Conservation (phyloP, 2,888 invertebrate species). For the Geophilus truncorum region DNA sequence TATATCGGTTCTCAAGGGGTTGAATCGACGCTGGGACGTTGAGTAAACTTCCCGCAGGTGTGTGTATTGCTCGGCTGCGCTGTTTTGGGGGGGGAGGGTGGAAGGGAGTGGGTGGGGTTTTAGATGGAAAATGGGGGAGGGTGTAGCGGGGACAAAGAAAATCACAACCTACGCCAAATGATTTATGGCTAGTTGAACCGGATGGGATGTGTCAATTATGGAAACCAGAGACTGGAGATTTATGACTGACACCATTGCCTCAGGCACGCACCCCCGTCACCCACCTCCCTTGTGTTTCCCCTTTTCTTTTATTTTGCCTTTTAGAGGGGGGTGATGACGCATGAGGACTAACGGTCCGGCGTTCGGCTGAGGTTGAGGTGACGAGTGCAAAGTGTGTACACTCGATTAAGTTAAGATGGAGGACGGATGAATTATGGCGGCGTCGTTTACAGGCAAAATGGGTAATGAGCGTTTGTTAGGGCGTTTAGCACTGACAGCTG, state of each 20-base stretch:
- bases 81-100: not conserved
- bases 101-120: conserved; percentile 11
- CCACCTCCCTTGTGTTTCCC: not conserved
- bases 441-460: not conserved
- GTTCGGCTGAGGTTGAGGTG: not conserved
- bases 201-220: conserved; percentile 34
- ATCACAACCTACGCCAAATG: conserved; percentile 14
- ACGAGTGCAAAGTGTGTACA: not conserved
- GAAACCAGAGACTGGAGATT: conserved; percentile 30
- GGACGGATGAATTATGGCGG: not conserved
- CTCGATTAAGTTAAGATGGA: not conserved
- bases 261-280: not conserved
- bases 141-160: conserved; percentile 23
- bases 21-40: not conserved
- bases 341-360: not conserved
- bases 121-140: not conserved
- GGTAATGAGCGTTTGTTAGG: not conserved
- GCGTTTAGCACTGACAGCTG: not conserved
- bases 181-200: conserved; percentile 31
- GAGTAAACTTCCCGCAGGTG: conserved; percentile 14
- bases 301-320: not conserved
- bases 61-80: not conserved
- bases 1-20: not conserved
- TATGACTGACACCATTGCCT: conserved; percentile 28
- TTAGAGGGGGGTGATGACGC: not conserved